Evolutionary conservation across 2,888 invertebrate species (phyloP).

Genomic region (Elmis aenea): DNA sequence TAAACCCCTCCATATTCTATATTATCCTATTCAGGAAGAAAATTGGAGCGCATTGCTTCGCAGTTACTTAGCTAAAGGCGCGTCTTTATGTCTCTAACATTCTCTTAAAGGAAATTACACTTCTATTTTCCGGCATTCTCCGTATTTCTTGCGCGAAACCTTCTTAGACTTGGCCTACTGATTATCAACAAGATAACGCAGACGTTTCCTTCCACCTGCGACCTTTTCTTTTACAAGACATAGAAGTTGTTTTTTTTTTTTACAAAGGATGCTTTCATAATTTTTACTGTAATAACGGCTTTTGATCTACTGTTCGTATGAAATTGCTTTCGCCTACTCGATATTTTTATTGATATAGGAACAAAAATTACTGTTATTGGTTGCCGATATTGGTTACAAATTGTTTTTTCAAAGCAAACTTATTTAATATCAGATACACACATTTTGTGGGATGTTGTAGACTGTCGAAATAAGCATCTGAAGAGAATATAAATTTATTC

Average conservation of each 20-base stretch:
- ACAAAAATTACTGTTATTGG: too few relatives aligned
- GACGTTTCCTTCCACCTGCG: constrained; percentile 24
- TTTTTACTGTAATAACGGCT: too few relatives aligned
- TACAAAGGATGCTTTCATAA: too few relatives aligned
- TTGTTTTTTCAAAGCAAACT: too few relatives aligned
- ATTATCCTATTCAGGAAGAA: constrained; percentile 28
- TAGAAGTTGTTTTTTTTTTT: constrained; percentile 14
- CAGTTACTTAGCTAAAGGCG: constrained; percentile 28
- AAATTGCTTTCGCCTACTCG: too few relatives aligned
- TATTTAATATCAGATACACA: too few relatives aligned
- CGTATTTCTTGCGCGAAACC: constrained; percentile 27
- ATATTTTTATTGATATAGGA: too few relatives aligned
- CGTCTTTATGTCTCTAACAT: constrained; percentile 31
- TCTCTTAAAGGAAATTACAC: constrained; percentile 35
- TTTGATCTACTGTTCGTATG: too few relatives aligned
- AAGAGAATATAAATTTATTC: too few relatives aligned
- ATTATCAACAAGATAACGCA: constrained; percentile 33
- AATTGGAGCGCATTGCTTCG: constrained; percentile 26
- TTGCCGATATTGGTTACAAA: too few relatives aligned
- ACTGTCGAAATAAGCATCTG: too few relatives aligned
- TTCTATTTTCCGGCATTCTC: constrained; percentile 27
- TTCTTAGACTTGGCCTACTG: constrained; percentile 27
- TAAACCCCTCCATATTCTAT: constrained; percentile 22
- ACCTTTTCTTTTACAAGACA: constrained; percentile 15
- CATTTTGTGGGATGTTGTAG: too few relatives aligned